Evolutionary conservation across 2,113 vertebrate species (phyloP), one percentile per base, ranked within the genome.

Genomic region (Acanthochromis polyacanthus): DNA sequence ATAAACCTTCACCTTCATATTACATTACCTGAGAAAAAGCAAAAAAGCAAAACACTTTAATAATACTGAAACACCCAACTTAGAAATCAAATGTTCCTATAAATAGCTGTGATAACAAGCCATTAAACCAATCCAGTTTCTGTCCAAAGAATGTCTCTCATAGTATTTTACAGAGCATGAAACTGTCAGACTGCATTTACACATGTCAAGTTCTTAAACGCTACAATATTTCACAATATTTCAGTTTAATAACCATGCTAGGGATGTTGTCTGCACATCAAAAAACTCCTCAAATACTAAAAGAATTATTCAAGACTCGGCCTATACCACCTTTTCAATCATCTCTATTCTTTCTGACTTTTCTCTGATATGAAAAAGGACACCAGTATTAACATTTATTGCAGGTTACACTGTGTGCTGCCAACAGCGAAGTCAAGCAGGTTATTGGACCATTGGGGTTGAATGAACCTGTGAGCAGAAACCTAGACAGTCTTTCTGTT

Each of bases 51-150:
- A 38, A 10, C 3, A 28, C 17, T 53, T 64, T 57, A 55, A 58
- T 30, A 40, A 56, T n/a, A 59, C 2, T 57, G 50, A 15, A 36
- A 56, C 17, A n/a, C 30, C 38, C 61, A 20, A 71, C 30, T 45
- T 48, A 12, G 28, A 20, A 55, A 74, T 71, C 43, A 62, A 71
- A 64, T 52, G 30, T 40, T 69, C 11, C 25, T 20, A 4, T 40
- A 28, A 30, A 28, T 48, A 10, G 69, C 14, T 53, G 32, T 1
- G n/a, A 76, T 28, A 51, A 56, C 22, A 70, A 23, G n/a, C 56
- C 51, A 48, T 73, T 72, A 50, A 61, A 77, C 14, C 0, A 38
- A 62, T 38, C n/a, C 19, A 5, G 9, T 15, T 50, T 57, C 52
- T 59, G 30, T 15, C 43, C 10, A 5, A 38, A 75, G 11, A 59